phyloP scores from a whole-genome alignment of 2,888 invertebrate species.

The Trisateles emortualis region DNA sequence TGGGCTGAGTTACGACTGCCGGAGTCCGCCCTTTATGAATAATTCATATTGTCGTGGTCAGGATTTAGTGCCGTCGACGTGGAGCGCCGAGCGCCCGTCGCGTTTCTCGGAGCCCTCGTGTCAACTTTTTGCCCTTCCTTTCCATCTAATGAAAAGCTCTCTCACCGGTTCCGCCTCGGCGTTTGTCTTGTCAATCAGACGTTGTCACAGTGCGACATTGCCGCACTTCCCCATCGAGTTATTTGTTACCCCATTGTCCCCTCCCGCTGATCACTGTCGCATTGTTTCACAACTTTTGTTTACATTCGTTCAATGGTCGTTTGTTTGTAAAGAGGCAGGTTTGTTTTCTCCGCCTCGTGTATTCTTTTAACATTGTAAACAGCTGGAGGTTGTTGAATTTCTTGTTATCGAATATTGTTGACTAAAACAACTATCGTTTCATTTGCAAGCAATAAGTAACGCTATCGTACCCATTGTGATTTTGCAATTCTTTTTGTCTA shows the following conservation, averaged over 20 bases:
- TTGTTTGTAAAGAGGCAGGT: slow-evolving; percentile 72
- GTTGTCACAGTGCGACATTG: slow-evolving; percentile 61
- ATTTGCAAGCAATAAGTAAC: slow-evolving; percentile 52
- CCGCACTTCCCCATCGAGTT: slow-evolving; percentile 74
- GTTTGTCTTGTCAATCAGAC: slow-evolving; percentile 83
- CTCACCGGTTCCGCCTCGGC: slow-evolving; percentile 67
- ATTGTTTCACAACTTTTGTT: slow-evolving; percentile 82
- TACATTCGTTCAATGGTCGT: slow-evolving; percentile 74
- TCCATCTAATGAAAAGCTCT: slow-evolving; percentile 76
- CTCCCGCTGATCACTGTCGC: slow-evolving; percentile 74
- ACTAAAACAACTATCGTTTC: slow-evolving; percentile 57
- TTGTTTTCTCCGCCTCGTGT: slow-evolving; percentile 68
- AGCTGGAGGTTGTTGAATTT: slow-evolving; percentile 64
- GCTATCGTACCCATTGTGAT: slow-evolving; percentile 50
- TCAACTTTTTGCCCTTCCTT: slow-evolving; percentile 70
- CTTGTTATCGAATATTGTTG: slow-evolving; percentile 66
- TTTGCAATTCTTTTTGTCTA: slow-evolving; percentile 50
- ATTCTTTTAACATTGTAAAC: slow-evolving; percentile 67
- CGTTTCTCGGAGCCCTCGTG: slow-evolving; percentile 50
- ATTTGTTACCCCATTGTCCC: slow-evolving; percentile 82
- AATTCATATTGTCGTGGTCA: slow-evolving; percentile 68
- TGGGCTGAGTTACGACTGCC: slow-evolving; percentile 40
- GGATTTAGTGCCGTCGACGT: slow-evolving; percentile 61
- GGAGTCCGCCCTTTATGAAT: slow-evolving; percentile 69
- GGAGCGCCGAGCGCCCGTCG: slow-evolving; percentile 43